A percentile compares a stretch with the other conserved stretches of the same genome.
Conservation (phyloP, 2,797 vertebrate species). For the Psittacula derbiana region DNA sequence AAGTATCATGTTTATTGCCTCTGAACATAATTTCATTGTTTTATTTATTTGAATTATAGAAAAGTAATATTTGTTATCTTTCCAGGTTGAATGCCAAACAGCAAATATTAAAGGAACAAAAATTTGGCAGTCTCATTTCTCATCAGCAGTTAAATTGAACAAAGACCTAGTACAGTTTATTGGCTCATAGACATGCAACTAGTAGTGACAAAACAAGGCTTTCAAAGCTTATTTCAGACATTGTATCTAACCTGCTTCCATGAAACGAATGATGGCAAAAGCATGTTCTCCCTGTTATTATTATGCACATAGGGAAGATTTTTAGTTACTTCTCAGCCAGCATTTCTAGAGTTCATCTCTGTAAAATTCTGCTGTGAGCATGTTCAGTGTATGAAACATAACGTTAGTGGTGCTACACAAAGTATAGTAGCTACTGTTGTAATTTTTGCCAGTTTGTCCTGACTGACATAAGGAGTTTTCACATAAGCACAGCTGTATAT, state of each 20-base stretch:
- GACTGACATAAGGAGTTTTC: background rate
- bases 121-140: background rate
- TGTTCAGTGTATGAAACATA: background rate
- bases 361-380: background rate
- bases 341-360: background rate
- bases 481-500: background rate
- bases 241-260: background rate
- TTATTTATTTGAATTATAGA: background rate
- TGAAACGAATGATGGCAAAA: background rate
- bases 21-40: background rate
- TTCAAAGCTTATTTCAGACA: background rate
- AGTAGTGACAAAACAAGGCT: background rate
- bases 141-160: background rate
- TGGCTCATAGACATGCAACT: background rate
- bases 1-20: constrained; percentile 43
- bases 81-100: background rate
- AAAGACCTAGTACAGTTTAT: background rate
- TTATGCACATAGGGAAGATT: background rate
- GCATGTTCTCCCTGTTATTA: background rate
- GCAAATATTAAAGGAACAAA: background rate
- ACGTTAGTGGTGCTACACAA: background rate
- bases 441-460: background rate
- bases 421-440: background rate
- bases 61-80: background rate
- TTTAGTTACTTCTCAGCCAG: background rate